Evolutionary conservation across 1,140 invertebrate genomes (phyloP), one percentile per base, ranked within the genome.

Genomic region (Pogonomyrmex californicus): DNA sequence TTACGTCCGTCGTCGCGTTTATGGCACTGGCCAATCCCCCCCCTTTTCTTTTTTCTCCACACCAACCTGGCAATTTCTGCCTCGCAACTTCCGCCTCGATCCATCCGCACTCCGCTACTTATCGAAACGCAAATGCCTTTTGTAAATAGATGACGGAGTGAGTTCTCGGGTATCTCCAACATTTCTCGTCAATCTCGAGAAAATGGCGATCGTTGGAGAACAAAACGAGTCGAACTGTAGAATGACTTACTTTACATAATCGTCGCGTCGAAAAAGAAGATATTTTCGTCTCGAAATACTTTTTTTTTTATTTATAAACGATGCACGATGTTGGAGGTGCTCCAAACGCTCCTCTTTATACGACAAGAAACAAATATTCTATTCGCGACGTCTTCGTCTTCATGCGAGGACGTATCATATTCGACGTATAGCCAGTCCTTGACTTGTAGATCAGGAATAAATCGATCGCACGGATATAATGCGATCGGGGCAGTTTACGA

Each of bases 381-480:
- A 6, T 5, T 7, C n/a, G 23, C 23, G 41, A n/a, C 30, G 14
- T 71, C 33, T 36, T 33, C 36, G 33, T 75, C 23, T 23, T 23
- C 41, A 23, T 7, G 76, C 63, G 36, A 73, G 10, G 56, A n/a
- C 7, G 3, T 56, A 56, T 58, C 23, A 41, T 4, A 33, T 54
- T 49, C 41, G 17, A n/a, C 36, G 41, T 12, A 73, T 87, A 49
- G 63, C 38, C 23, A 60, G 63, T 17, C 41, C 47, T 85, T 56
- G 51, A 71, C 65, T 86, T 78, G 56, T 58, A 73, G 38, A 88
- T 62, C 36, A 54, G 47, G 60, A 47, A 44, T 65, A 56, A 85
- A 66, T 89, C 82, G 54, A 88, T 76, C 51, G 56, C 41, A 38
- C 9, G 14, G 23, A n/a, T 56, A 63, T 54, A 89, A 86, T 81